Evolutionary conservation across 2,797 vertebrate genomes (phyloP), one percentile per base, ranked within the genome.

Genomic region (Onychomys leucogaster): DNA sequence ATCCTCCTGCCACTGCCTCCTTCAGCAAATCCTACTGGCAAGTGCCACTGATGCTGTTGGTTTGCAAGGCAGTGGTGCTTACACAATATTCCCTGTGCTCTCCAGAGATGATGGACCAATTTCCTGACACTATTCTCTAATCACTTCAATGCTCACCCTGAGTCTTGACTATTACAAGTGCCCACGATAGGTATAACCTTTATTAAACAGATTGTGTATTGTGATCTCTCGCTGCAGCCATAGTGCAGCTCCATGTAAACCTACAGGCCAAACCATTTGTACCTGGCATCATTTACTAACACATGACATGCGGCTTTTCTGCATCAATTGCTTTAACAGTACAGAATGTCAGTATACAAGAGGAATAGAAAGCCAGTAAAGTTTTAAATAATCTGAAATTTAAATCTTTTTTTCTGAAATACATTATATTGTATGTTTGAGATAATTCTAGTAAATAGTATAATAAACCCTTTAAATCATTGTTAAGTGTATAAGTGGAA

Each of bases 361-460:
- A 97, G 98, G 98, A 98, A 97, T 98, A 98, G 98, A 98, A 98
- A 98, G 98, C 97, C 96, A 98, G 98, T 98, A 98, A 98, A 96
- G 98, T 99, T 99, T 98, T 98, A 99, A 99, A 99, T 98, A 98
- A 99, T 98, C 98, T 99, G 98, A 99, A 99, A 98, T 99, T 98
- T 99, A 98, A 97, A 97, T 97, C 63, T 69, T 77, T 96, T 98
- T 98, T 89, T 76, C 98, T 97, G 98, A 99, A 99, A 99, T 99
- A 98, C 99, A 99, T 99, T 98, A 99, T 99, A 99, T 99, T 99
- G 98, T 99, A 98, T 98, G 98, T 99, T 99, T 99, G 98, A 99
- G 98, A 98, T 99, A 99, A 99, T 98, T 99, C 99, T 99, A 99
- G 99, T 99, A 99, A 98, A 99, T 98, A 99, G 98, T 99, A 98